phyloP scores from a whole-genome alignment of 2,888 invertebrate species.

The Apotomis capreana region DNA sequence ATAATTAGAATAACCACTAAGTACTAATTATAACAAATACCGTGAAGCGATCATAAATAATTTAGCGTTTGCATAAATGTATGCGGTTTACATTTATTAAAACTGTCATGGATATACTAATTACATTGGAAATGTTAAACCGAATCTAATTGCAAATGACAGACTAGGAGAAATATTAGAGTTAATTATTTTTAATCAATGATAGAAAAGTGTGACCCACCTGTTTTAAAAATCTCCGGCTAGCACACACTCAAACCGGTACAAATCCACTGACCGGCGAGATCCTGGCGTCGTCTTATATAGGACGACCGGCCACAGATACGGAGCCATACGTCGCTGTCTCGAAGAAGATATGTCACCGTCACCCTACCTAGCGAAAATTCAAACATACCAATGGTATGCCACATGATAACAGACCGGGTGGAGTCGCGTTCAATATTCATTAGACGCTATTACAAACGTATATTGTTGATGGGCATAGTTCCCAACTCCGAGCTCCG shows the following conservation, averaged over 20 bases:
- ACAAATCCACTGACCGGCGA: conserved; percentile 62
- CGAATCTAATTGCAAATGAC: conserved; percentile 11
- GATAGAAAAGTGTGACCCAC: conserved; percentile 51
- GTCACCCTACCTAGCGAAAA: conserved; percentile 55
- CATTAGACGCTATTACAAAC: conserved; percentile 61
- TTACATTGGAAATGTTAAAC: conserved; percentile 2
- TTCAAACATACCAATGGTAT: conserved; percentile 47
- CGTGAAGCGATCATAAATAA: conserved; percentile 6
- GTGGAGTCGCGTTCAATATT: conserved; percentile 65
- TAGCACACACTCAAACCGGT: conserved; percentile 64
- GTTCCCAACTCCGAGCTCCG: conserved; percentile 54
- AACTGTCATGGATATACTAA: conserved; percentile 5
- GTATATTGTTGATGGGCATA: conserved; percentile 60
- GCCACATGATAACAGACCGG: conserved; percentile 48
- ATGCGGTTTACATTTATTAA: conserved; percentile 3
- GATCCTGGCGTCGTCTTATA: conserved; percentile 72
- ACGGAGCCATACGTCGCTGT: conserved; percentile 35
- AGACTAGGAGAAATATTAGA: not conserved
- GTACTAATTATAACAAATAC: conserved; percentile 12
- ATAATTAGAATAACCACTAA: not conserved
- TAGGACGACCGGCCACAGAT: conserved; percentile 63
- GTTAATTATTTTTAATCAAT: not conserved
- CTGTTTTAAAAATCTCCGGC: conserved; percentile 59
- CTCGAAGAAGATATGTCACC: conserved; percentile 52
- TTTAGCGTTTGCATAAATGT: conserved; percentile 15